Conservation (phyloP, 1,140 invertebrate species). For the Diploscapter pachys region DNA sequence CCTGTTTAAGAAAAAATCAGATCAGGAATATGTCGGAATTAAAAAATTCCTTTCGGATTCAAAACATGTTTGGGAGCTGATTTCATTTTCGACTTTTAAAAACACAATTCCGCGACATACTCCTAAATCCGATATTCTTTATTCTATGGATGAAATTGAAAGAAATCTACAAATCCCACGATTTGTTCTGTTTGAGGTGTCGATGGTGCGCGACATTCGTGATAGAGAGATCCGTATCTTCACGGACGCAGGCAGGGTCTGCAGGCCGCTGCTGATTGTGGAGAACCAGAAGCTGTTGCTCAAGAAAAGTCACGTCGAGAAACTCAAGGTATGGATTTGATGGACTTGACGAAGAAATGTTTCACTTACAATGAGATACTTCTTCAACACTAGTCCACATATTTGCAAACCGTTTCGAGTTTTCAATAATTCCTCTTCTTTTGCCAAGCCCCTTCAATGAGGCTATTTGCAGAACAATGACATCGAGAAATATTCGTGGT, state of each 20-base stretch:
- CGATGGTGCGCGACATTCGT: constrained; percentile 94
- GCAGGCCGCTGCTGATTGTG: constrained; percentile 90
- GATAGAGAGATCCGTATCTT: constrained; percentile 97
- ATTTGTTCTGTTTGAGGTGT: constrained; percentile 81
- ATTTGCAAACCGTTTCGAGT: neutral
- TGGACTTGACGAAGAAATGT: neutral
- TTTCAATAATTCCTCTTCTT: neutral
- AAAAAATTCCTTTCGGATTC: constrained; percentile 97
- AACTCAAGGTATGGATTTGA: constrained; percentile 80
- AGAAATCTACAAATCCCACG: constrained; percentile 93
- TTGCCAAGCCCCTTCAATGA: constrained; percentile 72
- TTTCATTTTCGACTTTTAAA: constrained; percentile 95
- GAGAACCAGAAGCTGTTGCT: constrained; percentile 79
- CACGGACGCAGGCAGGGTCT: constrained; percentile 95
- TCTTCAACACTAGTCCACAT: constrained; percentile 1
- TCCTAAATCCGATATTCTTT: constrained; percentile 98
- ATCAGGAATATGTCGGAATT: constrained; percentile 75
- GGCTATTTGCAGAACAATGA: constrained; percentile 72
- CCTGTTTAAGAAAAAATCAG: constrained; percentile 74
- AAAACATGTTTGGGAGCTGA: constrained; percentile 97
- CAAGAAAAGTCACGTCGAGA: constrained; percentile 89
- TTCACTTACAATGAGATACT: constrained; percentile 78
- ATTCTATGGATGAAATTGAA: constrained; percentile 94
- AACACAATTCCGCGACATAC: constrained; percentile 87
- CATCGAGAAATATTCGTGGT: constrained; percentile 70